Conservation (phyloP, 2,888 invertebrate species). For the Sarcophaga rosellei region DNA sequence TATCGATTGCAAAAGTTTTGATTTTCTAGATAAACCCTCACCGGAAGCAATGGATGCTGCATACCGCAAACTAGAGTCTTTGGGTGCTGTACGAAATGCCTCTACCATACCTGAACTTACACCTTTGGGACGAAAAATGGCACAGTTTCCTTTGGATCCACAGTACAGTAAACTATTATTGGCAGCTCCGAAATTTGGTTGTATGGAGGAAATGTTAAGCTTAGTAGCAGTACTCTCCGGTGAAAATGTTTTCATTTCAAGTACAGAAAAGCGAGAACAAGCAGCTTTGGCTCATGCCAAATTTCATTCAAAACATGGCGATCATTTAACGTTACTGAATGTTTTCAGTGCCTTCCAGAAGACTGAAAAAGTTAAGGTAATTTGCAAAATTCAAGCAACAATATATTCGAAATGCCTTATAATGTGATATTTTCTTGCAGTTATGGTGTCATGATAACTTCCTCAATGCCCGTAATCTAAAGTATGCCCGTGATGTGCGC, state of each 20-base stretch:
- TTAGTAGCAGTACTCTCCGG: slow-evolving; percentile 94
- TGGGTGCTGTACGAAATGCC: slow-evolving; percentile 86
- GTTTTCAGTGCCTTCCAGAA: slow-evolving; percentile 91
- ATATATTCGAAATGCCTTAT: not conserved
- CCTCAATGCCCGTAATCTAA: slow-evolving; percentile 90
- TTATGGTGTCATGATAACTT: slow-evolving; percentile 95
- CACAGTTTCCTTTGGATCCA: slow-evolving; percentile 95
- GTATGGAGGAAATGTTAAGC: slow-evolving; percentile 90
- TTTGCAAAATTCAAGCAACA: not conserved
- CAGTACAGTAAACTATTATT: slow-evolving; percentile 93
- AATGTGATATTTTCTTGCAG: slow-evolving; percentile 68
- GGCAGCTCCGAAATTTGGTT: slow-evolving; percentile 88
- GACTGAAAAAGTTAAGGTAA: slow-evolving; percentile 85
- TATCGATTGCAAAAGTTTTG: slow-evolving; percentile 90
- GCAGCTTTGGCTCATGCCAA: slow-evolving; percentile 88
- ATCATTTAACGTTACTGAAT: slow-evolving; percentile 95
- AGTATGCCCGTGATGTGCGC: slow-evolving; percentile 90
- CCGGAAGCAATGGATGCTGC: slow-evolving; percentile 86
- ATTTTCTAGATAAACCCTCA: slow-evolving; percentile 94
- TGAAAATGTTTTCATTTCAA: slow-evolving; percentile 90
- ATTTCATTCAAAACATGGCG: slow-evolving; percentile 93
- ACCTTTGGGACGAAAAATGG: slow-evolving; percentile 90
- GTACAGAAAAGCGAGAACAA: slow-evolving; percentile 87
- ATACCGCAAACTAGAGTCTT: slow-evolving; percentile 84
- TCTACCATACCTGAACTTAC: slow-evolving; percentile 86